Conservation (phyloP, 2,113 vertebrate genomes). For the Coptodon rendalli region DNA sequence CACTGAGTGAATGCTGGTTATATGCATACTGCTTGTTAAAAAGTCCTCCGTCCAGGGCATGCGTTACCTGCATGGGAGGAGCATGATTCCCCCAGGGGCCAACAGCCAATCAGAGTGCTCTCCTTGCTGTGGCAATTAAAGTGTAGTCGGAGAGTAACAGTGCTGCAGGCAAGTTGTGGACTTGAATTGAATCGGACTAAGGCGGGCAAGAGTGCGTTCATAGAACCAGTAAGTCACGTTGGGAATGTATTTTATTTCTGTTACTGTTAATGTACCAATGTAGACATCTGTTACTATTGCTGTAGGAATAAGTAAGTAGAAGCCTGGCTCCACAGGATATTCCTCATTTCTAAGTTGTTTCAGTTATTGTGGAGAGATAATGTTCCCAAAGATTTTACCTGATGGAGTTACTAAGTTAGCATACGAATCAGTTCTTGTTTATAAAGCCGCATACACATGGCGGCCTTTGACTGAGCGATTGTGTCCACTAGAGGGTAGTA, state of each 20-base stretch:
- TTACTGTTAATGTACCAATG: neutral
- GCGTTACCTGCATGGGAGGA: neutral
- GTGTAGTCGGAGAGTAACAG: too few species aligned
- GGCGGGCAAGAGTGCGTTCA: too few species aligned
- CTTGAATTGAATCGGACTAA: too few species aligned
- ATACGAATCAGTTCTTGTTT: neutral
- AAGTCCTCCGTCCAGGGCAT: neutral
- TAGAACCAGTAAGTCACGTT: neutral
- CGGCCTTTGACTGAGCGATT: neutral
- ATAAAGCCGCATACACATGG: neutral
- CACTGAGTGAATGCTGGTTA: neutral
- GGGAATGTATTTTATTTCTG: neutral
- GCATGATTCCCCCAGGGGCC: neutral
- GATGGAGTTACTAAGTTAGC: neutral
- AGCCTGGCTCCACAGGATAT: neutral
- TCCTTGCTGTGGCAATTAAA: too few species aligned
- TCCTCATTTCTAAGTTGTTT: neutral
- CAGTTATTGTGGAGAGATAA: neutral
- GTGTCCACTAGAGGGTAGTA: neutral
- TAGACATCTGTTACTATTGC: neutral
- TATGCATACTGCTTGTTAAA: neutral
- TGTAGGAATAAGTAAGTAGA: neutral
- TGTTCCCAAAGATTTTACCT: neutral
- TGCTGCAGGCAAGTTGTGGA: too few species aligned
- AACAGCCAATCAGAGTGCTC: too few species aligned